phyloP scores from a whole-genome alignment of 2,113 vertebrate species.

The Callorhinus ursinus region DNA sequence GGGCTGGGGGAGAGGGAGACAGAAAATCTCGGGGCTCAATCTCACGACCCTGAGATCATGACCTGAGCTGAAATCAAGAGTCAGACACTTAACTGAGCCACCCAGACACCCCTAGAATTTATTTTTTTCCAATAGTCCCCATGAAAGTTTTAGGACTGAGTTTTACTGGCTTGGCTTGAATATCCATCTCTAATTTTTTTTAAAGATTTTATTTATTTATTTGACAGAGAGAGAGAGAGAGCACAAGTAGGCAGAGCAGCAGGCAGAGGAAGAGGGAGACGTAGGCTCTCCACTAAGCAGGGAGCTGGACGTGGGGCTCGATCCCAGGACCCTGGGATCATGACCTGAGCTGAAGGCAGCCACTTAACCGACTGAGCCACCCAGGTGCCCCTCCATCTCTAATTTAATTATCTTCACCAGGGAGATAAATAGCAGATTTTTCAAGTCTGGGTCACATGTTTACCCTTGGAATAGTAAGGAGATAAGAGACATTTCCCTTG shows the following conservation, averaged over 20 bases:
- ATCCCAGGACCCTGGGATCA: too few relatives aligned
- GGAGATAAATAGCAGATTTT: not conserved
- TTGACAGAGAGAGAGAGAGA: too few relatives aligned
- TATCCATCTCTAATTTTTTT: not conserved
- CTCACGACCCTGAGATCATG: not conserved
- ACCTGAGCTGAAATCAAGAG: not conserved
- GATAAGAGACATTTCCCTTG: not conserved
- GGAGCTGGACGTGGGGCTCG: too few relatives aligned
- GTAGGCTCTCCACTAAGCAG: too few relatives aligned
- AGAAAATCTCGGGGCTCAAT: not conserved
- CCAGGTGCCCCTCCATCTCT: not conserved
- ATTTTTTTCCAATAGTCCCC: not conserved
- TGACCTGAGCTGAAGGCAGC: too few relatives aligned
- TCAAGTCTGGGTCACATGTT: not conserved
- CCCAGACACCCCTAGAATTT: not conserved
- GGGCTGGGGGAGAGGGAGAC: not conserved
- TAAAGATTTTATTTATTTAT: too few relatives aligned
- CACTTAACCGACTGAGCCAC: too few relatives aligned
- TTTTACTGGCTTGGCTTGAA: not conserved
- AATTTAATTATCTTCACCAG: not conserved
- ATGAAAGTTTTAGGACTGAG: not conserved
- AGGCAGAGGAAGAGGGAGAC: too few relatives aligned
- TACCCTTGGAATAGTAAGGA: not conserved
- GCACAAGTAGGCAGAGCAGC: too few relatives aligned
- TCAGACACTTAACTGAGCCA: not conserved